Percentiles rank a stretch among this genome's conserved stretches.
Conservation (phyloP, 2,113 vertebrate genomes). For the Vulpes lagopus region DNA sequence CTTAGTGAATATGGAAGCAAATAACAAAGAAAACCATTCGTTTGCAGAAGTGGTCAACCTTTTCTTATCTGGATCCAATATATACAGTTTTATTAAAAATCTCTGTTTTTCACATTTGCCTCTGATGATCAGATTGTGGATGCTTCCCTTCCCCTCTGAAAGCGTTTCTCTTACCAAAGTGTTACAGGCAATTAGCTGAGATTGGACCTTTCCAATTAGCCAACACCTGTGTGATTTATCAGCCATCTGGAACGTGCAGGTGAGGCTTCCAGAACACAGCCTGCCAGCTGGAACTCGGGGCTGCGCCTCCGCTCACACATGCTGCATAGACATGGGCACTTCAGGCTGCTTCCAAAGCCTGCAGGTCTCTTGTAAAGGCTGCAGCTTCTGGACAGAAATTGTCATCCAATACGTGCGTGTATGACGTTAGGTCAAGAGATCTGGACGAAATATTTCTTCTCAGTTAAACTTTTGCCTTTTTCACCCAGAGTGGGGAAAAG, state of each 20-base stretch:
- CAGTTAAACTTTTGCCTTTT: neutral
- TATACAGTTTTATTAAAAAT: neutral
- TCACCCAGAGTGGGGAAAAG: neutral
- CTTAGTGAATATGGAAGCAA: neutral
- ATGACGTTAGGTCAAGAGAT: neutral
- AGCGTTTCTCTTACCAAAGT: neutral
- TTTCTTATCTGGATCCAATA: neutral
- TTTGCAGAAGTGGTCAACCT: neutral
- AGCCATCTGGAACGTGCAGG: neutral
- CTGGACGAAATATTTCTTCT: neutral
- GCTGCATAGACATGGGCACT: accelerated
- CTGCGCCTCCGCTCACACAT: neutral
- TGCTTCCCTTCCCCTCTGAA: neutral
- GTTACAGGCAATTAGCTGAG: neutral
- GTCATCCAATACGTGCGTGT: neutral
- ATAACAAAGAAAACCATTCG: neutral
- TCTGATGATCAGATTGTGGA: neutral
- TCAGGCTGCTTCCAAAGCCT: neutral
- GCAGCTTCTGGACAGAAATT: neutral
- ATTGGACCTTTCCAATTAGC: neutral
- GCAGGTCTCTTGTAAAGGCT: neutral
- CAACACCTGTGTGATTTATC: too few relatives aligned
- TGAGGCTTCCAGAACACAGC: neutral
- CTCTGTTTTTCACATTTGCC: neutral
- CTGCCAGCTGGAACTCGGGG: too few relatives aligned